Conservation (phyloP, 1,140 invertebrate species). For the silkworm (Bombyx mori) region DNA sequence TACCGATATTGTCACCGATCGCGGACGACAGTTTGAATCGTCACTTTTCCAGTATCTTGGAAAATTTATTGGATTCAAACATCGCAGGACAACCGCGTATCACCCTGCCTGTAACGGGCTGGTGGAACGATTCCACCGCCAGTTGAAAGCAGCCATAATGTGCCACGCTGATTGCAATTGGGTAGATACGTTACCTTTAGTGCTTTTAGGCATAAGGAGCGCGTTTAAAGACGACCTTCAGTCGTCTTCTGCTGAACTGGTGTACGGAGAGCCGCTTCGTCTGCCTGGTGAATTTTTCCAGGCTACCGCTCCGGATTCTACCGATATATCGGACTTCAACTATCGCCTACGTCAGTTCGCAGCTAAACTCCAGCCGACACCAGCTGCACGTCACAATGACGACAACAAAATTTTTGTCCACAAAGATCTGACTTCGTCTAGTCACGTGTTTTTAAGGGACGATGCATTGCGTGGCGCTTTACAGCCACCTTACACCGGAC, state of each 20-base stretch:
- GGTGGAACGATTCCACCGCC: slow-evolving; percentile 1
- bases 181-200: neutral
- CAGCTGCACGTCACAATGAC: neutral
- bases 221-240: neutral
- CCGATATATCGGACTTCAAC: neutral
- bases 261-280: slow-evolving; percentile 1
- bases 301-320: neutral
- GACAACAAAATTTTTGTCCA: neutral
- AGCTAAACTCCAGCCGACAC: neutral
- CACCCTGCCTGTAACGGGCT: neutral
- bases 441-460: neutral
- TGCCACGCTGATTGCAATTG: neutral
- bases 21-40: neutral
- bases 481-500: neutral
- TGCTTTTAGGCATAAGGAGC: neutral
- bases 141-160: neutral
- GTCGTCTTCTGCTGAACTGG: neutral
- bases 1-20: neutral
- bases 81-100: neutral
- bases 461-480: neutral
- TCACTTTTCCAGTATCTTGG: neutral
- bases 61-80: neutral
- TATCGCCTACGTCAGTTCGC: neutral
- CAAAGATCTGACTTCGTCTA: neutral
- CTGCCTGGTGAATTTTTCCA: neutral